phyloP scores from a whole-genome alignment of 53 echinoderm and acorn worm species.

The Crossaster papposus region DNA sequence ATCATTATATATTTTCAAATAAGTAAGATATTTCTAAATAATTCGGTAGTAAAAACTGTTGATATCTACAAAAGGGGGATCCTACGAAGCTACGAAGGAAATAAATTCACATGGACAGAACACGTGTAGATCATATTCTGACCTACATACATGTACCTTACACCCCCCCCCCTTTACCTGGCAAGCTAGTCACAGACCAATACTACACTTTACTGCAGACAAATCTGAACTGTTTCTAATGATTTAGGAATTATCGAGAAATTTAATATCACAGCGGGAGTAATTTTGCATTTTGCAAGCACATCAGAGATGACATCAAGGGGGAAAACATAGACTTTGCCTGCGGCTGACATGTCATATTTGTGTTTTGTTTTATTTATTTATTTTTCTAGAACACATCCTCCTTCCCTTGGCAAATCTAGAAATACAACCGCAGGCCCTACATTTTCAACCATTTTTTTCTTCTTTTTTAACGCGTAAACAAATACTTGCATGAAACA shows the following conservation, averaged over 20 bases:
- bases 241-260: background rate
- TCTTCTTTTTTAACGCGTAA: background rate
- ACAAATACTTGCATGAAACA: background rate
- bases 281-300: slow-evolving; percentile 1
- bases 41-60: too few relatives aligned
- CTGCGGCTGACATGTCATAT: background rate
- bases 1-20: too few relatives aligned
- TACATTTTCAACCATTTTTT: background rate
- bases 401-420: background rate
- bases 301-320: slow-evolving; percentile 18
- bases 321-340: background rate
- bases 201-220: background rate
- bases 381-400: background rate
- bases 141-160: background rate
- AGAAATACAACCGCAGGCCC: background rate
- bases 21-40: too few relatives aligned
- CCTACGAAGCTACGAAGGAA: too few relatives aligned
- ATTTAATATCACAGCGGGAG: background rate
- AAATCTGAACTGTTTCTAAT: background rate
- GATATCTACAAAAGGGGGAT: too few relatives aligned
- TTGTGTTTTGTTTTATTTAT: background rate
- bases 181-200: background rate
- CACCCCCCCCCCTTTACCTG: background rate
- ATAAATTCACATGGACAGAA: too few relatives aligned
- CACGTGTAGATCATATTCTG: background rate